Percentiles rank a stretch among this genome's conserved stretches.
These are phyloP conservation scores for Microcebus murinus DNA, from an alignment of 2,113 vertebrate genomes.

Conservation along the genomic window DNA sequence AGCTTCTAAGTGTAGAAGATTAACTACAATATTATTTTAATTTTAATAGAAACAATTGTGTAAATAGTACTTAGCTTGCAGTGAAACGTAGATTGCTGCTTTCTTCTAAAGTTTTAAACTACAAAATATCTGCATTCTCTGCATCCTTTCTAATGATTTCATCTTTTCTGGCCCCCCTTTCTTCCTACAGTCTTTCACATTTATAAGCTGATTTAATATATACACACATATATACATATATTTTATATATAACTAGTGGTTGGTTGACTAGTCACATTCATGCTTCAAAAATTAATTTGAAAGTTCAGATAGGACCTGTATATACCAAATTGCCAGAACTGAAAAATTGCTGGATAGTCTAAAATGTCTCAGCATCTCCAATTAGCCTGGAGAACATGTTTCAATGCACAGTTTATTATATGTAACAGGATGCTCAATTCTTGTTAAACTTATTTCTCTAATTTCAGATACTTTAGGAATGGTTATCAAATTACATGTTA, in stretches of 20 bases:
- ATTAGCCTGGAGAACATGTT: neutral
- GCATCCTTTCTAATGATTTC: neutral
- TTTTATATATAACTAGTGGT: neutral
- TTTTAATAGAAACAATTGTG: constrained; percentile 42
- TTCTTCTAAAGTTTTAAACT: constrained; percentile 46
- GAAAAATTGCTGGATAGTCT: neutral
- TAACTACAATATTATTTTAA: constrained; percentile 11
- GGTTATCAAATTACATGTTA: neutral
- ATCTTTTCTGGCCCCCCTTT: neutral
- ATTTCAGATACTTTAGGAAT: constrained; percentile 5
- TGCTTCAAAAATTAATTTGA: constrained; percentile 50
- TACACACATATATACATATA: neutral
- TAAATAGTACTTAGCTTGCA: neutral
- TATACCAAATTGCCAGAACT: neutral
- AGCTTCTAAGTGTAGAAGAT: constrained; percentile 33
- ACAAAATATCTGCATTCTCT: neutral
- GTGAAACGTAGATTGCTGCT: neutral
- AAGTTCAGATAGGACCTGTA: constrained; percentile 18
- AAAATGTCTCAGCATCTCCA: constrained; percentile 20
- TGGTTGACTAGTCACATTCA: neutral
- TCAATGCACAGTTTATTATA: constrained; percentile 12
- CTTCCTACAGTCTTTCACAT: neutral
- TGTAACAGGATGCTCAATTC: neutral
- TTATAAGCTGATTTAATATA: neutral
- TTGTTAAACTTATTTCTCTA: constrained; percentile 27